Evolutionary conservation across 1,140 invertebrate genomes (phyloP).

Genomic region (Cephus cinctus): DNA sequence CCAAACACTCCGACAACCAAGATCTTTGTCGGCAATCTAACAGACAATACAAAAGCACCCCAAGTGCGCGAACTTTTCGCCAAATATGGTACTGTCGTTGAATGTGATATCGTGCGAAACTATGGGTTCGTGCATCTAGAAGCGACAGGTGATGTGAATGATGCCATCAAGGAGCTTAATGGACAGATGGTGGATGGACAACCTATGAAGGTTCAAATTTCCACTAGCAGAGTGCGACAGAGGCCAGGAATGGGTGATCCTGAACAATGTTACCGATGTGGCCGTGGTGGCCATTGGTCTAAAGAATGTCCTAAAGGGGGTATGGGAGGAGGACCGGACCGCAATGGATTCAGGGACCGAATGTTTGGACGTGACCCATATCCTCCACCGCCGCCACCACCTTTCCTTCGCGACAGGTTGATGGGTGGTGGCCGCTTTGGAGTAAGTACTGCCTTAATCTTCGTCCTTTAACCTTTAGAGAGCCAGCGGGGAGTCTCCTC

Average conservation of each 20-base stretch:
- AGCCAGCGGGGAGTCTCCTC: no score
- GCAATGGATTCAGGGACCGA: slow-evolving; percentile 77
- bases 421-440: slow-evolving; percentile 76
- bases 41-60: slow-evolving; percentile 83
- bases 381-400: slow-evolving; percentile 79
- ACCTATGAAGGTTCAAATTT: slow-evolving; percentile 87
- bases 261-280: slow-evolving; percentile 92
- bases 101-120: slow-evolving; percentile 88
- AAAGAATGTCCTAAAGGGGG: slow-evolving; percentile 82
- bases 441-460: slow-evolving; percentile 70
- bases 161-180: slow-evolving; percentile 83
- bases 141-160: slow-evolving; percentile 78
- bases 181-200: slow-evolving; percentile 81
- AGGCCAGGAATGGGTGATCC: slow-evolving; percentile 94
- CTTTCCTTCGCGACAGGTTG: slow-evolving; percentile 82
- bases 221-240: slow-evolving; percentile 86
- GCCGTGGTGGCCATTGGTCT: slow-evolving; percentile 91
- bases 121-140: slow-evolving; percentile 91
- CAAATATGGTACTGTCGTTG: slow-evolving; percentile 85
- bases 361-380: slow-evolving; percentile 83
- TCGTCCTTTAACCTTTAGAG: no score
- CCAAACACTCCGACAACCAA: slow-evolving; percentile 84
- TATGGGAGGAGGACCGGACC: slow-evolving; percentile 66
- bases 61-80: slow-evolving; percentile 84
- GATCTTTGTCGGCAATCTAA: slow-evolving; percentile 88